These are phyloP conservation scores for Eupithecia insigniata DNA, from an alignment of 2,888 invertebrate species.

Conservation along the genomic window DNA sequence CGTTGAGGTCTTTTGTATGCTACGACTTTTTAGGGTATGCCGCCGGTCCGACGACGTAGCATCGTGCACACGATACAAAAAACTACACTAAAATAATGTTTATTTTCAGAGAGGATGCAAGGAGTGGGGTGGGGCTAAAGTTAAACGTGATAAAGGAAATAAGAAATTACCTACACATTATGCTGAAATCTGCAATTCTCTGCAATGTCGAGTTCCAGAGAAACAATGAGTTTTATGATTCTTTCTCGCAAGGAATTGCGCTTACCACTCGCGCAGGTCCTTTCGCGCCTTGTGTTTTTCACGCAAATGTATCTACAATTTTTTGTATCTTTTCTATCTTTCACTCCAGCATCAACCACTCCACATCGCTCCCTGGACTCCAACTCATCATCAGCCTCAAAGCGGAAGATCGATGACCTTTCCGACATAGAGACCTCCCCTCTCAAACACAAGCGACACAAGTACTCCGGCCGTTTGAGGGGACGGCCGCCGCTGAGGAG, in stretches of 20 bases:
- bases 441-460: conserved; percentile 73
- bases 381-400: conserved; percentile 68
- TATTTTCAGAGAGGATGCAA: not conserved
- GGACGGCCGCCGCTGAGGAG: conserved; percentile 73
- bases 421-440: conserved; percentile 65
- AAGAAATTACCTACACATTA: not conserved
- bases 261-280: not conserved
- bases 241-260: not conserved
- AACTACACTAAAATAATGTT: not conserved
- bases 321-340: not conserved
- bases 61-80: too few species aligned
- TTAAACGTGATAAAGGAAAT: not conserved
- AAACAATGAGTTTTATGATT: not conserved
- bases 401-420: conserved; percentile 69
- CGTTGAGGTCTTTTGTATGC: conserved; percentile 1
- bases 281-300: too few species aligned
- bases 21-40: too few species aligned
- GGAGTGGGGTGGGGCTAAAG: not conserved
- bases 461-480: conserved; percentile 71
- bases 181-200: not conserved
- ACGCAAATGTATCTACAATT: not conserved
- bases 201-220: not conserved
- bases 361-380: conserved; percentile 59
- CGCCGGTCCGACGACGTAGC: not conserved
- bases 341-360: conserved; percentile 57